Evolutionary conservation across 2,888 invertebrate genomes (phyloP).

Genomic region (Acleris laterana): DNA sequence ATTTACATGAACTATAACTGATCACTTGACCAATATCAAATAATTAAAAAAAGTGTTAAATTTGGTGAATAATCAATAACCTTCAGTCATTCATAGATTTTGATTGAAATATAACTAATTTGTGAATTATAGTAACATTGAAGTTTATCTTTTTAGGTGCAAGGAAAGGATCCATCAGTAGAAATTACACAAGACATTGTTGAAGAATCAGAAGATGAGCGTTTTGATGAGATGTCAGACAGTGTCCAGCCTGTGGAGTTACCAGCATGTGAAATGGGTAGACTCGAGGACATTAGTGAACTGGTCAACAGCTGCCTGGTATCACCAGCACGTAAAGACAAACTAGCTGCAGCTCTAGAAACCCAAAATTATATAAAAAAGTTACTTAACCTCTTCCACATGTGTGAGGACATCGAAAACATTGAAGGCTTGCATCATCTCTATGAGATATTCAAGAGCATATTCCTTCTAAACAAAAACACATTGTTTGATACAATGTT

Average conservation of each 20-base stretch:
- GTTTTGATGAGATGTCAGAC: slow-evolving; percentile 98
- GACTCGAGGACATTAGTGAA: slow-evolving; percentile 97
- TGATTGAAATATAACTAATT: too few relatives aligned
- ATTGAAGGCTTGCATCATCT: slow-evolving; percentile 97
- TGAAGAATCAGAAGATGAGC: slow-evolving; percentile 98
- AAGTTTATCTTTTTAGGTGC: slow-evolving; percentile 87
- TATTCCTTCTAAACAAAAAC: slow-evolving; percentile 99
- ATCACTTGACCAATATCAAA: too few relatives aligned
- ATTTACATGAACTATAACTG: too few relatives aligned
- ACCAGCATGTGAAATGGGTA: slow-evolving; percentile 96
- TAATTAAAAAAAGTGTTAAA: too few relatives aligned
- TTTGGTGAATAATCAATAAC: too few relatives aligned
- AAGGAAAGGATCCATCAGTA: slow-evolving; percentile 99
- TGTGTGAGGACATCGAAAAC: slow-evolving; percentile 98
- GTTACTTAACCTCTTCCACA: slow-evolving; percentile 96
- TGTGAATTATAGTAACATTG: too few relatives aligned
- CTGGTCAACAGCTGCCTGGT: slow-evolving; percentile 94
- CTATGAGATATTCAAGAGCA: slow-evolving; percentile 99
- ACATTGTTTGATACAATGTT: slow-evolving; percentile 99
- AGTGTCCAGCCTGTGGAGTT: slow-evolving; percentile 96
- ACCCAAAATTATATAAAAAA: slow-evolving; percentile 98
- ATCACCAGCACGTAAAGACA: slow-evolving; percentile 96
- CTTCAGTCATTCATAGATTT: too few relatives aligned
- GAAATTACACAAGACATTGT: slow-evolving; percentile 99
- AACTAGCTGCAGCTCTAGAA: slow-evolving; percentile 96